Conservation (phyloP, 1,140 invertebrate species). For the Drosophila pallidifrons region DNA sequence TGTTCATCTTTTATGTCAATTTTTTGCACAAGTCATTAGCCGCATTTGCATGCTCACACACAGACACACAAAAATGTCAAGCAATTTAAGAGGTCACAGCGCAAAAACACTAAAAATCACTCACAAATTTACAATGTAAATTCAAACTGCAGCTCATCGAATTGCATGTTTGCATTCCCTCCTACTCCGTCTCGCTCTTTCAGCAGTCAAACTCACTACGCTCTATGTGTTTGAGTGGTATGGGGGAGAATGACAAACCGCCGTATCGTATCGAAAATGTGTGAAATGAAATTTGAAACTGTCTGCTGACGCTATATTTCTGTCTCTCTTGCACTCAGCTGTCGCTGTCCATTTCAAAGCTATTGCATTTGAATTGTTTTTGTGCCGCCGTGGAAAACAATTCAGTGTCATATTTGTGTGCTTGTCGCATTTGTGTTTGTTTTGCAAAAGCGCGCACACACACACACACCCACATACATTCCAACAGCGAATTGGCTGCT, state of each 20-base stretch:
- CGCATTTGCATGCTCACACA: conserved; percentile 31
- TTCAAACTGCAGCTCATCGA: conserved; percentile 42
- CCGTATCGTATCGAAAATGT: conserved; percentile 65
- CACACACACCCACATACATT: conserved; percentile 10
- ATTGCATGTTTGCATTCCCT: conserved; percentile 46
- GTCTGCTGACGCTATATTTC: conserved; percentile 24
- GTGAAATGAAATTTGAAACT: conserved; percentile 75
- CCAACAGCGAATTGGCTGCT: neutral
- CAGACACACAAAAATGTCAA: conserved; percentile 41
- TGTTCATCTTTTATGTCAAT: conserved; percentile 9
- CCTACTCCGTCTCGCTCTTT: neutral
- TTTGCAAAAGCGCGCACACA: conserved; percentile 50
- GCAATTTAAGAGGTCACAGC: conserved; percentile 38
- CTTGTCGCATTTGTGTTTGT: conserved; percentile 55
- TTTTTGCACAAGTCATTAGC: conserved; percentile 53
- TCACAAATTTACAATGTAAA: conserved; percentile 67
- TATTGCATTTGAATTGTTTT: conserved; percentile 49
- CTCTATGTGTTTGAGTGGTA: neutral
- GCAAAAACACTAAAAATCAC: conserved; percentile 63
- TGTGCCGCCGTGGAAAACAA: conserved; percentile 63
- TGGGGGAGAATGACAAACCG: conserved; percentile 35
- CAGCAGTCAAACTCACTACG: neutral
- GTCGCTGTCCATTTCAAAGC: conserved; percentile 21
- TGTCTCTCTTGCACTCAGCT: neutral
- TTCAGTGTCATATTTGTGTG: conserved; percentile 78